Evolutionary conservation across 2,113 vertebrate species (phyloP).

Genomic region (Albula goreensis): DNA sequence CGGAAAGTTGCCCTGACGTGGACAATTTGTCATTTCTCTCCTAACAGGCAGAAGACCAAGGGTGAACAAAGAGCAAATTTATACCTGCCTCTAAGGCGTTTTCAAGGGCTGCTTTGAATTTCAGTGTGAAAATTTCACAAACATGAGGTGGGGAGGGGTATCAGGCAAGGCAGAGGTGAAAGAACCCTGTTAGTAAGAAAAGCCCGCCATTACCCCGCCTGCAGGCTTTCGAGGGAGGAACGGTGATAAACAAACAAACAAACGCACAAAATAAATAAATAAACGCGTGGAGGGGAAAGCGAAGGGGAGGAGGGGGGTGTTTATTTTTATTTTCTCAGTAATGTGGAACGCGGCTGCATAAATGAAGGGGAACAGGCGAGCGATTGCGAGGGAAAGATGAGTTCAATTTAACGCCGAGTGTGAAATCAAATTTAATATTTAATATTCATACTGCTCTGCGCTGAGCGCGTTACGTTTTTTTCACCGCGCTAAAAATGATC

Average conservation of each 20-base stretch:
- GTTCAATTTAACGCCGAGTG: slow-evolving; percentile 42
- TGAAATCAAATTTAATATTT: slow-evolving; percentile 40
- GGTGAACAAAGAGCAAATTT: slow-evolving; percentile 17
- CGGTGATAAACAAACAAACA: slow-evolving; percentile 31
- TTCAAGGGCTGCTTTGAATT: slow-evolving; percentile 13
- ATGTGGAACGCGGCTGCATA: slow-evolving; percentile 36
- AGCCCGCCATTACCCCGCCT: slow-evolving; percentile 22
- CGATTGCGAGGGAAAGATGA: slow-evolving; percentile 32
- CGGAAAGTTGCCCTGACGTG: neutral
- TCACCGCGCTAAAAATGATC: slow-evolving; percentile 37
- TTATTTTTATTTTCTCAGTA: slow-evolving; percentile 35
- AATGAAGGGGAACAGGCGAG: slow-evolving; percentile 22
- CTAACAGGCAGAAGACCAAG: slow-evolving; percentile 10
- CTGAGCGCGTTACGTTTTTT: slow-evolving; percentile 30
- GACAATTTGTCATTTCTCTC: neutral
- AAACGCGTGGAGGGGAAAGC: neutral
- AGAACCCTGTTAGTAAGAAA: neutral
- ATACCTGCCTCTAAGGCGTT: neutral
- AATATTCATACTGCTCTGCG: slow-evolving; percentile 34
- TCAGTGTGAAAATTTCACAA: neutral
- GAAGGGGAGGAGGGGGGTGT: neutral
- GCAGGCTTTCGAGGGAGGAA: slow-evolving; percentile 34
- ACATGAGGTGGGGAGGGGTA: neutral
- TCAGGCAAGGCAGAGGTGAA: slow-evolving; percentile 26
- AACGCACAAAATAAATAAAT: slow-evolving; percentile 17